Evolutionary conservation across 2,888 invertebrate genomes (phyloP), one percentile per base, ranked within the genome.

Genomic region (Hirtodrosophila trivittata): DNA sequence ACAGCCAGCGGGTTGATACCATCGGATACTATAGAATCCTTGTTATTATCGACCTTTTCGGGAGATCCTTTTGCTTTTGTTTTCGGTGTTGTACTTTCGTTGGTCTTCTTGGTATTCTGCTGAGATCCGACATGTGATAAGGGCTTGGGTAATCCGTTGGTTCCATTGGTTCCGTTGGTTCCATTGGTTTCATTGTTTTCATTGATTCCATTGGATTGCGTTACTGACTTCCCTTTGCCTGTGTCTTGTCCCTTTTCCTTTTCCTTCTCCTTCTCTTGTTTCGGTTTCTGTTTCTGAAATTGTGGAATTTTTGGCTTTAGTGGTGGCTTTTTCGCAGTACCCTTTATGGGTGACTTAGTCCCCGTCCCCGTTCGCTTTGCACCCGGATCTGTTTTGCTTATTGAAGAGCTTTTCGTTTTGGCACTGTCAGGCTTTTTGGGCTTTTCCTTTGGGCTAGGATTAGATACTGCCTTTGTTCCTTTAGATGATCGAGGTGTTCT

Each of bases 361-460:
- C 77, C 74, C 7, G 71, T 57, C 43, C 77, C 74, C 7, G 70
- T 66, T 8, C 46, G 41, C 35, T 80, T 82, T 0, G 46, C 54
- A 2, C 56, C 46, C n/a, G 63, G 42, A 32, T 70, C 68, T 9
- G 47, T 58, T 46, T 77, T 87, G 13, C 41, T 68, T 28, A 75
- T 71, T 3, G 80, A 68, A 14, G 75, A 75, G 4, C 77, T 69
- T 43, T 78, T 59, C 74, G 89, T 89, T 89, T 90, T 91, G 89
- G 90, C 90, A 90, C 90, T 89, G 76, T 81, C 65, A 38, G 86
- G 74, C 64, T 87, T 82, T 33, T 56, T 67, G 3, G 62, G 33
- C 35, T 82, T 85, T 4, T 57, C 16, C 25, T 50, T 66, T 12
- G 77, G 62, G 16, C 55, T 59, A 3, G 68, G 42, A 83, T 89